Evolutionary conservation across 2,888 invertebrate genomes (phyloP).

Genomic region (Timema podura): DNA sequence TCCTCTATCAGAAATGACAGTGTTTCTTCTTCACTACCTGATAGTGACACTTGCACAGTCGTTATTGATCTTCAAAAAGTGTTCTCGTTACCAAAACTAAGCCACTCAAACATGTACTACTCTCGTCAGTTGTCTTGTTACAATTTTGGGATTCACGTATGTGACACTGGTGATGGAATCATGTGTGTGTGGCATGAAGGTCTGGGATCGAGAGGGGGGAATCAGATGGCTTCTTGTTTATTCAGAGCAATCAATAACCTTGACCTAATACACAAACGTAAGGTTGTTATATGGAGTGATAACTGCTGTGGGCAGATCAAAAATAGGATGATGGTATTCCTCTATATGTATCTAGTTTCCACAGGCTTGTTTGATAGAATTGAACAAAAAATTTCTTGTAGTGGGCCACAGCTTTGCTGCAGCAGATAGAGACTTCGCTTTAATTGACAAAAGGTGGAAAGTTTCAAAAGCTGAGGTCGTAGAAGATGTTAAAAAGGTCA

Average conservation of each 20-base stretch:
- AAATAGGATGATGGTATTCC: slow-evolving; percentile 15
- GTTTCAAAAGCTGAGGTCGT: slow-evolving; percentile 41
- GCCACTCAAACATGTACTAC: slow-evolving; percentile 37
- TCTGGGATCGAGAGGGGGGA: slow-evolving; percentile 34
- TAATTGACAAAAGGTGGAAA: slow-evolving; percentile 32
- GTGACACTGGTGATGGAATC: slow-evolving; percentile 30
- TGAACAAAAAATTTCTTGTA: slow-evolving; percentile 31
- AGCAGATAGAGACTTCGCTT: slow-evolving; percentile 31
- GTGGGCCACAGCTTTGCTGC: slow-evolving; percentile 32
- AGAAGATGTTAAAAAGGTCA: slow-evolving; percentile 11
- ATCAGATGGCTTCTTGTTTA: slow-evolving; percentile 33
- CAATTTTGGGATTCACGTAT: slow-evolving; percentile 35
- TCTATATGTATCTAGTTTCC: slow-evolving; percentile 21
- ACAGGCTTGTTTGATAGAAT: slow-evolving; percentile 23
- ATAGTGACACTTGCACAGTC: slow-evolving; percentile 33
- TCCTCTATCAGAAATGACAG: neutral
- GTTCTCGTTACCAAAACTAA: slow-evolving; percentile 37
- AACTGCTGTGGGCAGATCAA: slow-evolving; percentile 18
- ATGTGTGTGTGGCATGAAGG: slow-evolving; percentile 36
- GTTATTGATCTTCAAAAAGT: slow-evolving; percentile 39
- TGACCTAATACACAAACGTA: neutral
- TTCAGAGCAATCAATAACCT: slow-evolving; percentile 19
- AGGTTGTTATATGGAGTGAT: slow-evolving; percentile 15
- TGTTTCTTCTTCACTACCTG: slow-evolving; percentile 19
- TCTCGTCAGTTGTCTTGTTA: slow-evolving; percentile 36